Conservation (phyloP, 2,797 vertebrate species). For the Enteromius anoplus region DNA sequence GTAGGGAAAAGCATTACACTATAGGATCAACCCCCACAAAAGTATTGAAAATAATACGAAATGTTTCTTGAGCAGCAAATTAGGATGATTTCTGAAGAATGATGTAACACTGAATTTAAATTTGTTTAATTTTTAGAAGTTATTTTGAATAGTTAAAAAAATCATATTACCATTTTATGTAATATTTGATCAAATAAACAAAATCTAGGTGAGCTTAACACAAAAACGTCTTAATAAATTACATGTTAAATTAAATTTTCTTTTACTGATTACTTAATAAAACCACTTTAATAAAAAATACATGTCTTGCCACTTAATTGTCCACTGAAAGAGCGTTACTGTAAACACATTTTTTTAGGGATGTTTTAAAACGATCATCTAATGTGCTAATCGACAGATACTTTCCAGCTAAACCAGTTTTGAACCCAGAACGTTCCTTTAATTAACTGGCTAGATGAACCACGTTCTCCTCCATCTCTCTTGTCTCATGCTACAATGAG, state of each 20-base stretch:
- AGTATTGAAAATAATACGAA: no score
- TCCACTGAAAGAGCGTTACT: slow-evolving; percentile 1
- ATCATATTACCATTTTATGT: not conserved
- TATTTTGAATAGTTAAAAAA: not conserved
- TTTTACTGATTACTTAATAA: not conserved
- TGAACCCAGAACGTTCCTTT: slow-evolving; percentile 9
- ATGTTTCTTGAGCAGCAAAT: not conserved
- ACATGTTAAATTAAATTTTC: not conserved
- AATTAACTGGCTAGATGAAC: not conserved
- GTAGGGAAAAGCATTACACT: not conserved
- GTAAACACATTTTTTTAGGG: not conserved
- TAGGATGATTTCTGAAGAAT: not conserved
- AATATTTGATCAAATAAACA: not conserved
- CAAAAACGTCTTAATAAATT: not conserved
- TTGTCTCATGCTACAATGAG: slow-evolving; percentile 47
- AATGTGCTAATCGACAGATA: not conserved
- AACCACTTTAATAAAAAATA: not conserved
- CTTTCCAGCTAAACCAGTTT: not conserved
- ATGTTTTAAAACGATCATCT: not conserved
- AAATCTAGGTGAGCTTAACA: not conserved
- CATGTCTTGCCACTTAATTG: not conserved
- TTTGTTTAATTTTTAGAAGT: not conserved
- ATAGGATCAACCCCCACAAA: not conserved
- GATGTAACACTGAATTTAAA: not conserved
- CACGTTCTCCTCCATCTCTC: not conserved